Conservation (phyloP, 2,113 vertebrate species). For the Tragulus kanchil region DNA sequence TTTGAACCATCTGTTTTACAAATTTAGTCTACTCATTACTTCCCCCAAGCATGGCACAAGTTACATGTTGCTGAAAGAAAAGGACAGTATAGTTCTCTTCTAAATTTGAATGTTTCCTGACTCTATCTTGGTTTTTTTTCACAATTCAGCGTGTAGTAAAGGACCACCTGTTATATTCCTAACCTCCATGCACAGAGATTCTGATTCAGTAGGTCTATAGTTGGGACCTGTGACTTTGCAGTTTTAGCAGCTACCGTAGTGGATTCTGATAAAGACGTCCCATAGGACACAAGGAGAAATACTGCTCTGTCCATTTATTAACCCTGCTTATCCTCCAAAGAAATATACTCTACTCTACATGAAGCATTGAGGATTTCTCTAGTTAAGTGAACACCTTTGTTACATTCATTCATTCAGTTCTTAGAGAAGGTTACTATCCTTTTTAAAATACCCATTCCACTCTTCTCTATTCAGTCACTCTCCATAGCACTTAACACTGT, state of each 20-base stretch:
- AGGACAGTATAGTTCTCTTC: neutral
- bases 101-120: conserved; percentile 34
- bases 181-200: neutral
- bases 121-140: neutral
- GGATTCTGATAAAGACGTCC: neutral
- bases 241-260: neutral
- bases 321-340: neutral
- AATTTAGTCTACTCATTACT: neutral
- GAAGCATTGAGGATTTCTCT: conserved; percentile 28
- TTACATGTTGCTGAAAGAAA: neutral
- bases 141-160: neutral
- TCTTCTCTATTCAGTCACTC: neutral
- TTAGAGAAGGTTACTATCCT: neutral
- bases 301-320: neutral
- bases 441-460: neutral
- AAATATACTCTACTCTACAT: neutral
- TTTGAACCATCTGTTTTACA: neutral
- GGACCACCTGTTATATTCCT: neutral
- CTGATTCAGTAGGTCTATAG: neutral
- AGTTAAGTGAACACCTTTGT: conserved; percentile 19
- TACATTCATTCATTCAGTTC: conserved; percentile 27
- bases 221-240: neutral
- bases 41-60: neutral
- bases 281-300: neutral
- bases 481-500: neutral